These are phyloP conservation scores for Amia ocellicauda DNA, from an alignment of 2,113 vertebrate species.

Conservation along the genomic window DNA sequence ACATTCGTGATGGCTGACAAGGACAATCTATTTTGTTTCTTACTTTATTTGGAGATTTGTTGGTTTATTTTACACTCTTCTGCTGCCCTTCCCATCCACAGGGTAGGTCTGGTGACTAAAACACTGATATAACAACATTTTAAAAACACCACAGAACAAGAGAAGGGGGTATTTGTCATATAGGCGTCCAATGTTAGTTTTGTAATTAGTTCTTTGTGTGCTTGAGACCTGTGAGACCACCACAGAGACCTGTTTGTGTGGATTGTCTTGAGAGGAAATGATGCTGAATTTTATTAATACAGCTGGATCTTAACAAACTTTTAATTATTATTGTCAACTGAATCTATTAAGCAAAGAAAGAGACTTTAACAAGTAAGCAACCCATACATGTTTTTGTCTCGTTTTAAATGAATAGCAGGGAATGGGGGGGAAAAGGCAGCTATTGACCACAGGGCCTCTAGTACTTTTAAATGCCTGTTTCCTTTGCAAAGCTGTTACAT, in stretches of 20 bases:
- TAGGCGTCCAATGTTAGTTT: not conserved
- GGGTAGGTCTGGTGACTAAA: not conserved
- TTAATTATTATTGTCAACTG: not conserved
- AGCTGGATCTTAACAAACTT: not conserved
- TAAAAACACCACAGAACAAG: not conserved
- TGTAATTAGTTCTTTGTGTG: slow-evolving; percentile 9
- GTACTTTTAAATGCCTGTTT: not conserved
- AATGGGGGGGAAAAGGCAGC: not conserved
- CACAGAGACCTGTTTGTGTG: not conserved
- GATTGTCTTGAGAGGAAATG: slow-evolving; percentile 6
- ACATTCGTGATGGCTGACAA: too few relatives aligned
- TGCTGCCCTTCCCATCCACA: too few relatives aligned
- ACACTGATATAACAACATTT: not conserved
- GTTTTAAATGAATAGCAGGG: not conserved
- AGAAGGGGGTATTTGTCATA: not conserved
- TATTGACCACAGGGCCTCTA: not conserved
- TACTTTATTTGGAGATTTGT: too few relatives aligned
- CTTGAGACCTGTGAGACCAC: not conserved
- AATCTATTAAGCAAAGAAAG: not conserved
- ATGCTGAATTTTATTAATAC: not conserved
- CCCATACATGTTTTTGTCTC: slow-evolving; percentile 6
- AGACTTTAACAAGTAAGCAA: not conserved
- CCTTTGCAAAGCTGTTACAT: not conserved
- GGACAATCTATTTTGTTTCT: too few relatives aligned
- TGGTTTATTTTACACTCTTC: too few relatives aligned